These are phyloP conservation scores for Spea multiplicata DNA, from an alignment of 2,113 vertebrate species.

Conservation along the genomic window DNA sequence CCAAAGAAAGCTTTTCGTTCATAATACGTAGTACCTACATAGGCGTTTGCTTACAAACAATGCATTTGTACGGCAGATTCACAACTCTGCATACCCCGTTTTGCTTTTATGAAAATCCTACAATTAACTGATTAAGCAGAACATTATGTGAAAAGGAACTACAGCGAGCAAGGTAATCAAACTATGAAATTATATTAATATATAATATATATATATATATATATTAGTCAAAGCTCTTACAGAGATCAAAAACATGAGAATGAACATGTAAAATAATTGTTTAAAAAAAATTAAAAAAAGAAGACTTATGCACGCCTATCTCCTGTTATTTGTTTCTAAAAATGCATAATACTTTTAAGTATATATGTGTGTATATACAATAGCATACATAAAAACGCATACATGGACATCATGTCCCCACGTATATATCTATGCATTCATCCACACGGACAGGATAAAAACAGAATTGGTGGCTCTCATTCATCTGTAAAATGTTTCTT, in stretches of 20 bases:
- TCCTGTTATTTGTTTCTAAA: no score
- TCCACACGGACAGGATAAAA: not conserved
- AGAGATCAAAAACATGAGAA: no score
- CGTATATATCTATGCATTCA: not conserved
- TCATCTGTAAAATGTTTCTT: not conserved
- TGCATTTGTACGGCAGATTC: not conserved
- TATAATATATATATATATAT: no score
- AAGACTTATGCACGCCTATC: no score
- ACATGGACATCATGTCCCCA: not conserved
- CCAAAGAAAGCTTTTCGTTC: not conserved
- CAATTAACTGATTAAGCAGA: not conserved
- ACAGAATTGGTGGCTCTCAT: not conserved
- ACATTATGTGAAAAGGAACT: not conserved
- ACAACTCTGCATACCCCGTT: not conserved
- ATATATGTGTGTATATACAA: not conserved
- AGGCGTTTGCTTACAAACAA: not conserved
- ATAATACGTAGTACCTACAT: not conserved
- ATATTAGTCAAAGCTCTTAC: no score
- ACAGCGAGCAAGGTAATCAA: not conserved
- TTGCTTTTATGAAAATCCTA: not conserved
- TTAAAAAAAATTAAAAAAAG: no score
- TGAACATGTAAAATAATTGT: no score
- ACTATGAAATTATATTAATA: no score
- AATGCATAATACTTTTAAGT: not conserved
- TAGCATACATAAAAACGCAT: not conserved